Percentiles rank a stretch among this genome's conserved stretches.
Evolutionary conservation across 2,113 vertebrate genomes (phyloP).

Genomic region (Symphodus melops): DNA sequence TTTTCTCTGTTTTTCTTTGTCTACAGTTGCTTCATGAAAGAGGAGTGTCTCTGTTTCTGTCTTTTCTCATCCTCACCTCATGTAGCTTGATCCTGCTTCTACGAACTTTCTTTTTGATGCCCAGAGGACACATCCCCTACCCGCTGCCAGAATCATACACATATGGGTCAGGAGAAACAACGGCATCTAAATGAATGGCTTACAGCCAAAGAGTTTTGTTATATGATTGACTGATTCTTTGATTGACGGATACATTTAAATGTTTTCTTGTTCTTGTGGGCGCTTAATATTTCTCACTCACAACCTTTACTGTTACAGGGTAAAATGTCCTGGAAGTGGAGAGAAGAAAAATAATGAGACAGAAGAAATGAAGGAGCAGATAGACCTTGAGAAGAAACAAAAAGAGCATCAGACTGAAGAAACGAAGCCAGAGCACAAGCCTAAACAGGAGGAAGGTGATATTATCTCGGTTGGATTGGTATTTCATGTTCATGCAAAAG

Average conservation of each 20-base stretch:
- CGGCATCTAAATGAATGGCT: neutral
- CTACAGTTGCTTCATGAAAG: slow-evolving; percentile 23
- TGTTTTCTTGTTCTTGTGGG: neutral
- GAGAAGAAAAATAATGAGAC: too few relatives aligned
- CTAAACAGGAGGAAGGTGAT: neutral
- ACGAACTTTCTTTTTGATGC: slow-evolving; percentile 32
- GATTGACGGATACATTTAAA: neutral
- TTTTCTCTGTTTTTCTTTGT: neutral
- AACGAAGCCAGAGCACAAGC: neutral
- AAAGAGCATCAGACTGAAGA: neutral
- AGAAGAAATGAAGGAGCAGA: neutral
- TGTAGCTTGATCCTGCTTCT: slow-evolving; percentile 17
- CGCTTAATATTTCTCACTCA: neutral
- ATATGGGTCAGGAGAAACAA: slow-evolving; percentile 28
- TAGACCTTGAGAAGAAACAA: neutral
- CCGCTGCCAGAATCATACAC: slow-evolving; percentile 19
- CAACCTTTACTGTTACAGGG: neutral
- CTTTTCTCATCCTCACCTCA: slow-evolving; percentile 16
- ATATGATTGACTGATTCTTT: too few relatives aligned
- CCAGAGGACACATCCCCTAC: slow-evolving; percentile 34
- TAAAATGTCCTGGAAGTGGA: neutral
- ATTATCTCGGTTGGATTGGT: neutral
- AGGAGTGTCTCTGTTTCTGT: slow-evolving; percentile 19
- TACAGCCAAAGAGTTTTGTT: too few relatives aligned
- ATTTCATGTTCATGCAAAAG: too few relatives aligned